phyloP scores from a whole-genome alignment of 2,888 invertebrate species.

The Andricus quercusramuli region DNA sequence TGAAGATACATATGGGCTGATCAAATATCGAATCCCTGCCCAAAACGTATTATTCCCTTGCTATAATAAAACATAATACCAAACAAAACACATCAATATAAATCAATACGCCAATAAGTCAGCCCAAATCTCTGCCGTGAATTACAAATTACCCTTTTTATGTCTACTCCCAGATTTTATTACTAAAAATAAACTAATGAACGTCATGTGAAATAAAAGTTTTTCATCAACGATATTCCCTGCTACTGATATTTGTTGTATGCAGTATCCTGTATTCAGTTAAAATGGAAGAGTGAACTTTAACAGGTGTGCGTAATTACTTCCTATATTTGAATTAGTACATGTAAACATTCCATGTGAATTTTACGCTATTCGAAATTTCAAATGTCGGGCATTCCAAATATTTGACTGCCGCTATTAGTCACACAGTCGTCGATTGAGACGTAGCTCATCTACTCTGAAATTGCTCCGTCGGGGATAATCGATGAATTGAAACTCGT shows the following conservation, averaged over 20 bases:
- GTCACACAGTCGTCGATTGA: conserved; percentile 40
- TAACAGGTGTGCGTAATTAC: conserved; percentile 4
- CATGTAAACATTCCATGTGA: conserved; percentile 23
- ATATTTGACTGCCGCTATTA: conserved; percentile 37
- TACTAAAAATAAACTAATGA: no score
- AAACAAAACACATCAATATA: neutral
- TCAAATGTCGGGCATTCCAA: conserved; percentile 29
- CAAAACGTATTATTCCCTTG: neutral
- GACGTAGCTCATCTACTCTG: conserved; percentile 34
- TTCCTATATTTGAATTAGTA: conserved; percentile 34
- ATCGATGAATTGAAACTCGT: conserved; percentile 40
- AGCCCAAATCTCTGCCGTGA: neutral
- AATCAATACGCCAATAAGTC: neutral
- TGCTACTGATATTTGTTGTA: neutral
- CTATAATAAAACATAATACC: neutral
- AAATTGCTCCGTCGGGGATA: conserved; percentile 38
- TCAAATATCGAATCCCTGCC: conserved; percentile 7
- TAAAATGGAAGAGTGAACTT: neutral
- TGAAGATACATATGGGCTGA: neutral
- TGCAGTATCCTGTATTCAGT: neutral
- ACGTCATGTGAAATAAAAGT: no score
- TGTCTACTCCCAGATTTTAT: neutral
- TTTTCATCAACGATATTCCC: no score
- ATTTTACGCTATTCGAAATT: conserved; percentile 32
- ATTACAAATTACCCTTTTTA: neutral